Evolutionary conservation across 2,888 invertebrate genomes (phyloP), one percentile per base, ranked within the genome.

Genomic region (Nomada ferruginata): DNA sequence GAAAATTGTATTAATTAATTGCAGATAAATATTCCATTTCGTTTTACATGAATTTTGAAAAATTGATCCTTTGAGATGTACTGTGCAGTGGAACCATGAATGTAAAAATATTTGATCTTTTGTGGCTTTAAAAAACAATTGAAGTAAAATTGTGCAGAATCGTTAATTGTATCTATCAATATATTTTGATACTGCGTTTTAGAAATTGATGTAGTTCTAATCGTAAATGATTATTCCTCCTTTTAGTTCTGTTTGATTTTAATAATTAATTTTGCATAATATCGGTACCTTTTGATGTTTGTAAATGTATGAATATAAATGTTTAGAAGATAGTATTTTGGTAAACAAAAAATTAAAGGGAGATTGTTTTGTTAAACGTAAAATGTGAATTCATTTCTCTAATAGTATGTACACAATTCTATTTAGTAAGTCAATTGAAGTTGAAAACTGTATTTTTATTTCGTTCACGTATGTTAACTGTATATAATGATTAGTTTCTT

Each of bases 41-140:
- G 72, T 61, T 50, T 57, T 42, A 75, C 36, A 47, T 60, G 55
- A 60, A 20, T 60, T 65, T 61, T 65, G 18, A 63, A 78, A 63
- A 55, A n/a, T 59, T 47, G 18, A 23, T 52, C 53, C n/a, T 9
- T 44, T 64, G 68, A 84, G 72, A 86, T 77, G 79, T 86, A 86
- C 78, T 84, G 84, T 86, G 87, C 76, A 79, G 76, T 74, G 72
- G 65, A 84, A 76, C 69, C 74, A 78, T 78, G 23, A 69, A 60
- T 64, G 55, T 74, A 72, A 59, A 69, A 68, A 23, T 15, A 53
- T 18, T 73, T 77, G 52, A 71, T 55, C 53, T 59, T 74, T 71
- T 44, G 59, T 52, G 26, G 59, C 29, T 82, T 70, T 69, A 71
- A 73, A 72, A 73, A 47, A 71, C 60, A 71, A 76, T 78, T 75